These are phyloP conservation scores for Bombus waltoni DNA, from an alignment of 1,140 invertebrate species.

Conservation along the genomic window DNA sequence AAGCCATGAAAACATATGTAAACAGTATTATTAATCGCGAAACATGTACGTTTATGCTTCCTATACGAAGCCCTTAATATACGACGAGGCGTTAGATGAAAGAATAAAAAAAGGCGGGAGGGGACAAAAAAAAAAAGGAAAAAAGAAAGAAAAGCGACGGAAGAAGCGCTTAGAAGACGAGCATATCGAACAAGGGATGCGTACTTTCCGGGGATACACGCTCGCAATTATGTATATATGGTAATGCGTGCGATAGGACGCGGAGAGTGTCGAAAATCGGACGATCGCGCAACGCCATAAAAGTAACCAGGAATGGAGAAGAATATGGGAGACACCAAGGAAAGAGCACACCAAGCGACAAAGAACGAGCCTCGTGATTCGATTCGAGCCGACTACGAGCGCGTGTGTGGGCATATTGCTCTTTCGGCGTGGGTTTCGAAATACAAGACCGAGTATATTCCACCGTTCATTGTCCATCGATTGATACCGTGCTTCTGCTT, in stretches of 20 bases:
- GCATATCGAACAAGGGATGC: not conserved
- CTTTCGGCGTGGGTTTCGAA: constrained; percentile 77
- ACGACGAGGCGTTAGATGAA: not conserved
- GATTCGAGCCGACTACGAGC: not conserved
- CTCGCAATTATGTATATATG: constrained; percentile 53
- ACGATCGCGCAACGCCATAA: constrained; percentile 53
- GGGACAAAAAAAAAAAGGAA: not conserved
- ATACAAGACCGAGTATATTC: constrained; percentile 74
- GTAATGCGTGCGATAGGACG: constrained; percentile 48
- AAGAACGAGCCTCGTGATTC: not conserved
- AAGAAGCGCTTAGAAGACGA: not conserved
- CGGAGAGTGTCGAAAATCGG: constrained; percentile 56
- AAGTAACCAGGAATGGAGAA: constrained; percentile 39
- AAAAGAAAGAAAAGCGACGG: not conserved
- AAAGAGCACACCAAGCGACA: not conserved
- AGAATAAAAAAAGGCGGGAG: not conserved
- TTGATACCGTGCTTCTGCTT: constrained; percentile 60
- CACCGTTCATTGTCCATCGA: constrained; percentile 77
- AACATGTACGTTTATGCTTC: not conserved
- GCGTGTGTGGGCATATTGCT: constrained; percentile 41
- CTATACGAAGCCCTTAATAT: not conserved
- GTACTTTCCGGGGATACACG: constrained; percentile 11
- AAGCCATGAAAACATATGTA: not conserved
- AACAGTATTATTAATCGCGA: not conserved
- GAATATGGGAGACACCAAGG: constrained; percentile 39